Conservation (phyloP, 2,797 vertebrate genomes). For the Phataginus tetradactyla region DNA sequence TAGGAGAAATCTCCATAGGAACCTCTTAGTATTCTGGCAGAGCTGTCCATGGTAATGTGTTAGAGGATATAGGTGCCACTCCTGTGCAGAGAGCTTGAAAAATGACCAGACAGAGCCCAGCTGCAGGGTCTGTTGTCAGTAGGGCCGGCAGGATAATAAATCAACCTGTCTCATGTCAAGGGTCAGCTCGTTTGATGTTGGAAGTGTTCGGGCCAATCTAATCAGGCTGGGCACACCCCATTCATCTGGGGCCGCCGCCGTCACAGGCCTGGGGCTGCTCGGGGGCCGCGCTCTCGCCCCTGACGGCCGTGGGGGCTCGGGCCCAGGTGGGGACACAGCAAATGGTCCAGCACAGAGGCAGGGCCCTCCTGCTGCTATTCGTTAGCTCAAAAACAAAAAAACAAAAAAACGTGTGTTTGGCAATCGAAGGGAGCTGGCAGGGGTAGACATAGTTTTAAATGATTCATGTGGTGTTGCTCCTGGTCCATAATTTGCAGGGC, state of each 20-base stretch:
- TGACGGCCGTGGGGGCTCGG: not conserved
- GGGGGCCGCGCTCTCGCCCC: not conserved
- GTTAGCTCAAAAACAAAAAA: not conserved
- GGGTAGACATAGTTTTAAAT: not conserved
- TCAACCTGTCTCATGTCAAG: slow-evolving; percentile 83
- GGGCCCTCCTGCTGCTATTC: rapidly evolving
- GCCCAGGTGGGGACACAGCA: not conserved
- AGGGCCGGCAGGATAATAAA: slow-evolving; percentile 80
- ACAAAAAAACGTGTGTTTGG: rapidly evolving
- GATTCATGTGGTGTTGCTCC: rapidly evolving
- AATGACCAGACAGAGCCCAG: slow-evolving; percentile 80
- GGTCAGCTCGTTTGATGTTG: slow-evolving; percentile 75
- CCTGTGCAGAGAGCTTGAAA: slow-evolving; percentile 83
- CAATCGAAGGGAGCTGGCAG: not conserved
- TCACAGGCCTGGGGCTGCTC: not conserved
- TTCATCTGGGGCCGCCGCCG: not conserved
- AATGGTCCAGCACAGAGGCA: too few species aligned
- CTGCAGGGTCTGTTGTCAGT: slow-evolving; percentile 74
- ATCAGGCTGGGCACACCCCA: slow-evolving; percentile 63
- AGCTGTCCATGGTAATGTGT: slow-evolving; percentile 69
- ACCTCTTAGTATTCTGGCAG: slow-evolving; percentile 78
- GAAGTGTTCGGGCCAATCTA: slow-evolving; percentile 73
- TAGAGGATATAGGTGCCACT: slow-evolving; percentile 72
- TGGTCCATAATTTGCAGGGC: not conserved
- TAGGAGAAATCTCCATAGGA: not conserved